These are phyloP conservation scores for Anoplopoma fimbria DNA, from an alignment of 2,113 vertebrate species.

Conservation along the genomic window DNA sequence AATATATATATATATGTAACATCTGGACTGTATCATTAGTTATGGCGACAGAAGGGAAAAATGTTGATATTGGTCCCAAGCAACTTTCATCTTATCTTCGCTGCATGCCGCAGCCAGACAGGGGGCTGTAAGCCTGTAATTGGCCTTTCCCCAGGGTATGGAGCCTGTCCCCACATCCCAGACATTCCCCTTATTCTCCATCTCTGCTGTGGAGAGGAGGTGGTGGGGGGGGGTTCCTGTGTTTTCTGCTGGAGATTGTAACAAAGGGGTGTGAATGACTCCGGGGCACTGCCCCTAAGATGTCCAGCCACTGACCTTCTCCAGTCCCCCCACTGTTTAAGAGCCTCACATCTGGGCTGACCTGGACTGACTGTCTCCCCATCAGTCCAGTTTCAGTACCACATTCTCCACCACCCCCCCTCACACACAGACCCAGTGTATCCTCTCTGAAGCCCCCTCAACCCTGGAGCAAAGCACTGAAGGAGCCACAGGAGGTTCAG, in stretches of 20 bases:
- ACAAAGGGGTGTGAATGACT: conserved; percentile 74
- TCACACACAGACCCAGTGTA: conserved; percentile 16
- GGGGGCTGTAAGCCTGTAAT: conserved; percentile 74
- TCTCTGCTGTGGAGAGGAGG: conserved; percentile 14
- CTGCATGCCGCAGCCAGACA: conserved; percentile 73
- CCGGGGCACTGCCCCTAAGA: conserved; percentile 60
- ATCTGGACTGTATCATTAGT: conserved; percentile 70
- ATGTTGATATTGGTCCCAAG: conserved; percentile 62
- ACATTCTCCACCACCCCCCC: background rate
- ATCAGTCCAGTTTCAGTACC: conserved; percentile 46
- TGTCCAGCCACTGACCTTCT: conserved; percentile 67
- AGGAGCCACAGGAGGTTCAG: conserved; percentile 51
- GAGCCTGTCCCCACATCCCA: conserved; percentile 70
- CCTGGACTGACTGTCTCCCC: conserved; percentile 70
- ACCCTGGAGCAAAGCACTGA: conserved; percentile 42
- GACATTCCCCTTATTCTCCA: conserved; percentile 61
- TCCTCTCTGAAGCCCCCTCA: conserved; percentile 19
- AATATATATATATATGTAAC: conserved; percentile 22
- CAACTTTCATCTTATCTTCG: conserved; percentile 77
- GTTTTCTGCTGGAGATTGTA: conserved; percentile 49
- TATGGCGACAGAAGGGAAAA: conserved; percentile 40
- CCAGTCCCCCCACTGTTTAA: conserved; percentile 74
- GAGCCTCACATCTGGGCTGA: conserved; percentile 70
- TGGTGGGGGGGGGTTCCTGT: background rate
- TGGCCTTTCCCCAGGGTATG: conserved; percentile 71